Conservation (phyloP, 1,140 invertebrate genomes). For the Callitettix versicolor region DNA sequence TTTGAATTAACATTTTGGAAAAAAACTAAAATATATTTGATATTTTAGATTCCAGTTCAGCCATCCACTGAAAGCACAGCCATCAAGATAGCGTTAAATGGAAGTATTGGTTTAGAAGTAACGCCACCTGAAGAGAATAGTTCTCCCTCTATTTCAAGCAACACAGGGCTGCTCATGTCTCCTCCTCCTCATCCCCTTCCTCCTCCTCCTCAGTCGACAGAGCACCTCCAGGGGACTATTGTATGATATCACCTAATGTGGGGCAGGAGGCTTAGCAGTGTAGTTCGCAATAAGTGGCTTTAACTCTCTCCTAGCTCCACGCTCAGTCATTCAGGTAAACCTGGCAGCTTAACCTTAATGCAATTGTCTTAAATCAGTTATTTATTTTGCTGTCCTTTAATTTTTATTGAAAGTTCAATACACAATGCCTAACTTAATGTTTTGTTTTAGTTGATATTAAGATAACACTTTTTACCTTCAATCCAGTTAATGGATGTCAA, state of each 20-base stretch:
- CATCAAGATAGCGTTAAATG: conserved; percentile 74
- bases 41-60: conserved; percentile 13
- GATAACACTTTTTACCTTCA: too few species aligned
- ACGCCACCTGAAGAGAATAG: conserved; percentile 65
- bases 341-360: too few species aligned
- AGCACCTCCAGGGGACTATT: conserved; percentile 75
- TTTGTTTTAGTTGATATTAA: too few species aligned
- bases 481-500: too few species aligned
- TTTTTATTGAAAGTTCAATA: too few species aligned
- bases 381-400: too few species aligned
- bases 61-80: conserved; percentile 37
- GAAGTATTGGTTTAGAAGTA: conserved; percentile 74
- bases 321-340: not conserved
- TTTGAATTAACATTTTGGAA: too few species aligned
- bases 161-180: conserved; percentile 42
- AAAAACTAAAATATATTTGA: too few species aligned
- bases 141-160: conserved; percentile 37
- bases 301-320: conserved; percentile 29
- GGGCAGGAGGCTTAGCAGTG: conserved; percentile 63
- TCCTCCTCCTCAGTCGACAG: conserved; percentile 42
- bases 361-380: too few species aligned
- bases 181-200: conserved; percentile 30
- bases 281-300: conserved; percentile 55
- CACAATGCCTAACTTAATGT: too few species aligned
- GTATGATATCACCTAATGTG: conserved; percentile 88